These are phyloP conservation scores for Sus cebifrons DNA, from an alignment of 2,797 vertebrate species.

Conservation along the genomic window DNA sequence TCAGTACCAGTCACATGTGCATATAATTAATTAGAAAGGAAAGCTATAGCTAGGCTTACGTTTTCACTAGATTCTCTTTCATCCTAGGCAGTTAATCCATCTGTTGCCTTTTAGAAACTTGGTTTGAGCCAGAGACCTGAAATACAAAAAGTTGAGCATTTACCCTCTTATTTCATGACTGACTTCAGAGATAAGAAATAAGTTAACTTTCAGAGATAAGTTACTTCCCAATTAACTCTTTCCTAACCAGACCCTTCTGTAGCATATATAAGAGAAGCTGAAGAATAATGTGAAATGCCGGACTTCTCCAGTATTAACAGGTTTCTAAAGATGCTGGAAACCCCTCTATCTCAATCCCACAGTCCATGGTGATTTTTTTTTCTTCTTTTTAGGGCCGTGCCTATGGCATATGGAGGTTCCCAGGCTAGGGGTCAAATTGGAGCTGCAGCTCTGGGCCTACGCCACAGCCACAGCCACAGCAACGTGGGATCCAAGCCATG, in stretches of 20 bases:
- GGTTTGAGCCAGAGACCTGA: slow-evolving; percentile 86
- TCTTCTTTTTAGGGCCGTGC: no score
- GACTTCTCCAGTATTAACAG: neutral
- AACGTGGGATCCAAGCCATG: no score
- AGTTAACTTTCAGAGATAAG: neutral
- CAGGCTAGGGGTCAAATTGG: no score
- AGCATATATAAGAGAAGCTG: neutral
- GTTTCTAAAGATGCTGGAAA: slow-evolving; percentile 18
- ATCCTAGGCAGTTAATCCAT: slow-evolving; percentile 80
- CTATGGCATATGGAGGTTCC: no score
- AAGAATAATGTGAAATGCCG: neutral
- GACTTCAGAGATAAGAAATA: slow-evolving; percentile 21
- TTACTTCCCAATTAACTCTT: neutral
- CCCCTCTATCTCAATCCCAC: neutral
- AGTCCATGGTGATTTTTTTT: neutral
- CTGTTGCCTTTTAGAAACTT: slow-evolving; percentile 86
- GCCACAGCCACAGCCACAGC: no score
- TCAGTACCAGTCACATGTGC: neutral
- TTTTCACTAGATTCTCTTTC: slow-evolving; percentile 85
- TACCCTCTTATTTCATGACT: slow-evolving; percentile 61
- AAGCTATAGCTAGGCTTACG: slow-evolving; percentile 81
- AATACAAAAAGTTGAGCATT: slow-evolving; percentile 81
- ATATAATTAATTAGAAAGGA: slow-evolving; percentile 55
- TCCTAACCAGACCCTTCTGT: neutral
- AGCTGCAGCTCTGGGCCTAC: no score